These are phyloP conservation scores for Darevskia mixta DNA, from an alignment of 2,797 vertebrate genomes.

Conservation along the genomic window DNA sequence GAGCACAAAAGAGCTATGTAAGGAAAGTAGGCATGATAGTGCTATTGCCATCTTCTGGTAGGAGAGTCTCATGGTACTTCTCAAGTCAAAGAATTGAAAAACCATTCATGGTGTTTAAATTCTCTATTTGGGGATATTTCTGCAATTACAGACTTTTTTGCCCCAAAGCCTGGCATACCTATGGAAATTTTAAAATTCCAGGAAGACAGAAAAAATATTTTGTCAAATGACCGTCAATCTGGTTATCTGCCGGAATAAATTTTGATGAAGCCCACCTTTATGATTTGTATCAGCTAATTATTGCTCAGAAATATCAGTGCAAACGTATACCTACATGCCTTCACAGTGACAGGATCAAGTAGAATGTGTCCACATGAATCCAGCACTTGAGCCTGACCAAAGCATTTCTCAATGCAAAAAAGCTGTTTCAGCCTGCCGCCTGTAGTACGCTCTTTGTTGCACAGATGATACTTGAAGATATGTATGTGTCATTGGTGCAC, in stretches of 20 bases:
- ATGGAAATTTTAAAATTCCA: not conserved
- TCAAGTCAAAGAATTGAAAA: conserved; percentile 72
- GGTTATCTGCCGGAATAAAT: conserved; percentile 35
- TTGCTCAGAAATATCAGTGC: conserved; percentile 50
- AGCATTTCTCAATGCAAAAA: not conserved
- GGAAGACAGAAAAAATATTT: conserved; percentile 42
- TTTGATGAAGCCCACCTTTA: conserved; percentile 18
- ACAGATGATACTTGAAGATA: not conserved
- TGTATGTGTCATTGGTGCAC: not conserved
- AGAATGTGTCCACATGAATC: conserved; percentile 20
- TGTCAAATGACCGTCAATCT: conserved; percentile 19
- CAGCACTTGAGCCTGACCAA: conserved; percentile 31
- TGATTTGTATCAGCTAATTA: conserved; percentile 15
- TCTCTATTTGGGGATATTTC: conserved; percentile 42
- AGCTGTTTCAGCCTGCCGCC: conserved; percentile 16
- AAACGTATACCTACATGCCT: conserved; percentile 6
- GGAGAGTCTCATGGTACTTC: conserved; percentile 62
- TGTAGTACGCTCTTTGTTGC: conserved; percentile 47
- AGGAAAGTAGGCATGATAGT: conserved; percentile 39
- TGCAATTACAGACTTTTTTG: conserved; percentile 27
- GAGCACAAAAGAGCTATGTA: conserved; percentile 29
- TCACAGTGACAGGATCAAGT: conserved; percentile 53
- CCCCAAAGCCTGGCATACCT: conserved; percentile 21
- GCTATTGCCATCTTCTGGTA: conserved; percentile 53
- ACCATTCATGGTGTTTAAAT: conserved; percentile 64